Conservation (phyloP, 2,888 invertebrate species). For the Polietes domitor region DNA sequence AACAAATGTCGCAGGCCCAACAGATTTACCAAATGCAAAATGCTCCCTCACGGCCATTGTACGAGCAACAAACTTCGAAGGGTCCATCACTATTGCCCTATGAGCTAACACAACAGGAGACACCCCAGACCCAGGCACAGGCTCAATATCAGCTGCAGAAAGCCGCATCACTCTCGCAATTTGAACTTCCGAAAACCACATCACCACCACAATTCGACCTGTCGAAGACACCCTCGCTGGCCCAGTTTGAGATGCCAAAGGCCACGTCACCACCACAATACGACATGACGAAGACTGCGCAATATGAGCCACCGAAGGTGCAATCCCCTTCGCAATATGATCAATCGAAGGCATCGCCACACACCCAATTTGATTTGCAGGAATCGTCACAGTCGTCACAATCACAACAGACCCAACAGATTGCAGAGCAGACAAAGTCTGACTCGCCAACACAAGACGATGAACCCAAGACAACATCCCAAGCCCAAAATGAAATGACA, state of each 20-base stretch:
- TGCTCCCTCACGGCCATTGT: background rate
- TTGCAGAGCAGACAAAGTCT: background rate
- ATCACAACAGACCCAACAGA: conserved; percentile 1
- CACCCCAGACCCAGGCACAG: background rate
- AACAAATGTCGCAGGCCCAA: no score
- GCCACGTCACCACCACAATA: conserved; percentile 12
- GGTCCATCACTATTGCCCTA: background rate
- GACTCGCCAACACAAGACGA: background rate
- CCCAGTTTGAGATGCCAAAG: conserved; percentile 6
- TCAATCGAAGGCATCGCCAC: background rate
- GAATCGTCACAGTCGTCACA: background rate
- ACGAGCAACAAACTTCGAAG: background rate
- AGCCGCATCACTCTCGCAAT: conserved; percentile 4
- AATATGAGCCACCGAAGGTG: background rate
- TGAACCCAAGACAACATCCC: background rate
- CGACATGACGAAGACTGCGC: background rate
- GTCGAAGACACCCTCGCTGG: background rate
- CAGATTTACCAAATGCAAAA: conserved; percentile 6
- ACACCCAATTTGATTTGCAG: background rate
- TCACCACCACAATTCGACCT: conserved; percentile 15
- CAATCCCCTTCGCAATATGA: conserved; percentile 3
- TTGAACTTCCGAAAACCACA: background rate
- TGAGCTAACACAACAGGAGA: background rate
- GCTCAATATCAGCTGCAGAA: conserved; percentile 1
- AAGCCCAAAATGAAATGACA: conserved; percentile 4